Evolutionary conservation across 2,888 invertebrate genomes (phyloP), one percentile per base, ranked within the genome.

Genomic region (Bhutanitis thaidina): DNA sequence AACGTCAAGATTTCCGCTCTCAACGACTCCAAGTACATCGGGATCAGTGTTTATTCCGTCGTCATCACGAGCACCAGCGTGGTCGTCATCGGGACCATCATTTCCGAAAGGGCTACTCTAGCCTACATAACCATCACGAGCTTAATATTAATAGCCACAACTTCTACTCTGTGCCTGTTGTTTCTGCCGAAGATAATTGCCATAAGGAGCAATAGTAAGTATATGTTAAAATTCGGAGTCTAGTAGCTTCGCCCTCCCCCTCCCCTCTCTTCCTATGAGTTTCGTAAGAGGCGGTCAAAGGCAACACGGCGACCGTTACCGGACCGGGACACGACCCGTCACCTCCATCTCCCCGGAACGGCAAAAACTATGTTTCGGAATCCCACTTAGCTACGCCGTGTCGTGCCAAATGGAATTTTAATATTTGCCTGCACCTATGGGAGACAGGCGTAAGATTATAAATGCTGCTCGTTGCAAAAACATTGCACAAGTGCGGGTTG

Each of bases 21-120:
- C 20, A 97, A 97, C 82, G 97, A 98, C 83, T 97, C 97, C 4
- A 96, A 97, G 73, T 97, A 97, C 79, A 97, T 98, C 61, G 97
- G 96, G 9, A 94, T 97, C 77, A 97, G 96, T 63, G 97, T 97
- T 0, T 97, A 98, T 70, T 96, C 94, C 44, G 97, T 97, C 0
- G 96, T 97, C 43, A 95, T 97, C 57, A 95, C 95, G 40, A 96
- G 96, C 61, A 93, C 95, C 7, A 94, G 96, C 60, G 96, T 97
- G 8, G 96, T 97, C 4, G 95, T 96, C 4, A 90, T 97, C 56
- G 96, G 96, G n/a, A 96, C 96, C 69, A 92, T 97, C 44, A 93
- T 97, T 61, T 94, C 95, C 1, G 96, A 97, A 63, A 91, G 94
- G 52, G 94, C 94, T 1, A 95, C 96, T 0, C 71, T 96, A 53